Evolutionary conservation across 2,113 vertebrate species (phyloP).

Genomic region (Blennius ocellaris): DNA sequence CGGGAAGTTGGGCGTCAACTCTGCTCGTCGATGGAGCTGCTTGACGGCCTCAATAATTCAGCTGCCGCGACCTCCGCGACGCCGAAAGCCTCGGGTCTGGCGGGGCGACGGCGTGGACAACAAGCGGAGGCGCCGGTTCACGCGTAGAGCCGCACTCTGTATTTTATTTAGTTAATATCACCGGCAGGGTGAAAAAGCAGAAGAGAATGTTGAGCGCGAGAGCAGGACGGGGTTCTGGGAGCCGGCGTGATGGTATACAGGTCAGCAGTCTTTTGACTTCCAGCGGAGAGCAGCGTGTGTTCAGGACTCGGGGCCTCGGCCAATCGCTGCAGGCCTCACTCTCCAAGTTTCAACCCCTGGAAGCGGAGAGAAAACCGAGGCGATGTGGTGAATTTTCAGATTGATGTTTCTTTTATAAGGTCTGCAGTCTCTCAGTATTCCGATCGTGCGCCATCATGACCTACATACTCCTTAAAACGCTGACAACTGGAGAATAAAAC

Average conservation of each 20-base stretch:
- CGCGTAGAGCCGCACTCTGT: constrained; percentile 34
- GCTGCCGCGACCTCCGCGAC: constrained; percentile 63
- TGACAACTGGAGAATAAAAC: constrained; percentile 74
- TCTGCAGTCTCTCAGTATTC: constrained; percentile 77
- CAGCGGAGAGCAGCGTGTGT: constrained; percentile 43
- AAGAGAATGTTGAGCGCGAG: constrained; percentile 62
- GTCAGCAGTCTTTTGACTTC: constrained; percentile 69
- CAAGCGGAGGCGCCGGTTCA: constrained; percentile 21
- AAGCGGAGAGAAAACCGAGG: constrained; percentile 49
- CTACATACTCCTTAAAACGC: constrained; percentile 78
- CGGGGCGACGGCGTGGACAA: constrained; percentile 32
- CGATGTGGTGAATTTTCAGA: constrained; percentile 66
- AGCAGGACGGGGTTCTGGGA: constrained; percentile 53
- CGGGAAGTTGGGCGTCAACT: constrained; percentile 42
- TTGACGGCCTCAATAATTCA: constrained; percentile 76
- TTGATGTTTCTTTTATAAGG: constrained; percentile 81
- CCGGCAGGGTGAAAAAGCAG: constrained; percentile 42
- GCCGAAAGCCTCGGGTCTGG: constrained; percentile 52
- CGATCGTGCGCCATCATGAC: constrained; percentile 75
- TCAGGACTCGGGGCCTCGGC: constrained; percentile 32
- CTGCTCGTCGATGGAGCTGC: constrained; percentile 52
- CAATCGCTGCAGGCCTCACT: constrained; percentile 43
- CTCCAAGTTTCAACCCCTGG: constrained; percentile 40
- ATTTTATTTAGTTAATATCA: constrained; percentile 49
- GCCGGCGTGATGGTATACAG: constrained; percentile 60